Conservation (phyloP, 2,113 vertebrate genomes). For the Brachirus orientalis region DNA sequence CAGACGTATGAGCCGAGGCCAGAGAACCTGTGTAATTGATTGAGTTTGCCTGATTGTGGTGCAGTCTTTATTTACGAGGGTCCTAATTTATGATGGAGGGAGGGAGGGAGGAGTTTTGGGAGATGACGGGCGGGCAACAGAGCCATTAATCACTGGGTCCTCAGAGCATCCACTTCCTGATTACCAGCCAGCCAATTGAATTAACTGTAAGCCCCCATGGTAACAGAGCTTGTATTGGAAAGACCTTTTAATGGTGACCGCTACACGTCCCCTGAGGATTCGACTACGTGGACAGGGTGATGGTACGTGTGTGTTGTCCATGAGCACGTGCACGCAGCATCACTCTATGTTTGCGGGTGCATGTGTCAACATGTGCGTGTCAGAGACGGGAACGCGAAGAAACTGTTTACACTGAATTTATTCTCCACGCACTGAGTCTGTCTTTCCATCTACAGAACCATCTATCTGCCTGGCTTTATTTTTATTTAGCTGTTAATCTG, state of each 20-base stretch:
- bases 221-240: conserved; percentile 93
- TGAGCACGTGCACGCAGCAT: conserved; percentile 33
- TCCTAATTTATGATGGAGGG: conserved; percentile 95
- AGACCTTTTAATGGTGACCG: conserved; percentile 97
- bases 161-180: conserved; percentile 87
- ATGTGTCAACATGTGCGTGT: conserved; percentile 69
- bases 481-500: conserved; percentile 54
- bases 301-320: conserved; percentile 79
- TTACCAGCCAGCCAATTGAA: conserved; percentile 98
- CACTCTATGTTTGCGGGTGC: too few relatives aligned
- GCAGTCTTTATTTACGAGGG: conserved; percentile 97
- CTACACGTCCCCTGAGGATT: conserved; percentile 86
- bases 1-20: conserved; percentile 83
- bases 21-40: conserved; percentile 89
- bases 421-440: neutral
- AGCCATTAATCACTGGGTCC: conserved; percentile 92
- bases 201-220: conserved; percentile 91
- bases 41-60: conserved; percentile 95
- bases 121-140: conserved; percentile 84
- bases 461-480: conserved; percentile 17
- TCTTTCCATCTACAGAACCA: conserved; percentile 1
- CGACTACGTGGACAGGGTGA: conserved; percentile 79
- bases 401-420: conserved; percentile 14
- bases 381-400: neutral
- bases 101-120: conserved; percentile 88